A percentile compares a stretch with the other conserved stretches of the same genome.
phyloP scores from a whole-genome alignment of 2,888 invertebrate genomes.

The Nemurella pictetii region DNA sequence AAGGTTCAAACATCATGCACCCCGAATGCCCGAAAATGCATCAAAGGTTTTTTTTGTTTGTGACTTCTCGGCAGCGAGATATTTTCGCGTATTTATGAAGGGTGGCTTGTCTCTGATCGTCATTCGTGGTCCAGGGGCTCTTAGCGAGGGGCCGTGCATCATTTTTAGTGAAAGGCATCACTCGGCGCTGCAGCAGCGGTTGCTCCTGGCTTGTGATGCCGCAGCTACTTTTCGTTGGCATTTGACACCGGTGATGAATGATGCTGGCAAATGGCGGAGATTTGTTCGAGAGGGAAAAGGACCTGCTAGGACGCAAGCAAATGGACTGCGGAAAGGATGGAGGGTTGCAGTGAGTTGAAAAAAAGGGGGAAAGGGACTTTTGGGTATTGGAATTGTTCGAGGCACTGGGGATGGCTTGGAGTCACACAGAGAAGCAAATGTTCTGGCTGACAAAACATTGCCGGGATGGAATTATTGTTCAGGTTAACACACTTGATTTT shows the following conservation, averaged over 20 bases:
- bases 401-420: not conserved
- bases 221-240: conserved; percentile 9
- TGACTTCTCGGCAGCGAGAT: not conserved
- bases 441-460: not conserved
- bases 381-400: not conserved
- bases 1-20: not conserved
- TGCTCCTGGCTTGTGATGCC: not conserved
- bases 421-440: not conserved
- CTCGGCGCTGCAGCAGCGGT: not conserved
- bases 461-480: not conserved
- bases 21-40: not conserved
- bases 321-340: not conserved
- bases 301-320: not conserved
- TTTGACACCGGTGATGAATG: conserved; percentile 39
- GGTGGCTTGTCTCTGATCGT: not conserved
- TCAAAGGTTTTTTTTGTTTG: not conserved
- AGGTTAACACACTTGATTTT: not conserved
- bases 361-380: not conserved
- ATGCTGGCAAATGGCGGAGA: conserved; percentile 41
- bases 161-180: conserved; percentile 13
- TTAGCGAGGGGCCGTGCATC: not conserved
- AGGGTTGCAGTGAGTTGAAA: not conserved
- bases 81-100: not conserved
- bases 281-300: conserved; percentile 36
- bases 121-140: not conserved